Evolutionary conservation across 2,113 vertebrate species (phyloP).

Genomic region (Falco punctatus): DNA sequence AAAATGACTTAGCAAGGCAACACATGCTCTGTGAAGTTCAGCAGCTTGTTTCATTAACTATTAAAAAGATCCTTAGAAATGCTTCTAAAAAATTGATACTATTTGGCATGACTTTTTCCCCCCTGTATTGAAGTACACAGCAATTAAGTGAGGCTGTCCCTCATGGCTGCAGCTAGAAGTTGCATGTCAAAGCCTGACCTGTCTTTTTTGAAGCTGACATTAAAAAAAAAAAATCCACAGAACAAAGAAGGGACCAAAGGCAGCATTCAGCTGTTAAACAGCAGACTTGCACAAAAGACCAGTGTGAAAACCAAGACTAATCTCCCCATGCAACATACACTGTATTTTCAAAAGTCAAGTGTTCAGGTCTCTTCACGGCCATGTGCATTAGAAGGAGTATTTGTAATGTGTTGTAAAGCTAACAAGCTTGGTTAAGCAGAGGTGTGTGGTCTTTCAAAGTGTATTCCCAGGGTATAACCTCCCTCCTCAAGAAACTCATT

Average conservation of each 20-base stretch:
- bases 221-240: neutral
- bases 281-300: slow-evolving; percentile 18
- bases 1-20: neutral
- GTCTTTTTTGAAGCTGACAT: neutral
- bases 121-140: neutral
- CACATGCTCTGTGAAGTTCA: neutral
- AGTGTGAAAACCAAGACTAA: slow-evolving; percentile 46
- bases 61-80: neutral
- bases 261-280: slow-evolving; percentile 38
- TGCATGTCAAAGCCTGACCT: slow-evolving; percentile 8
- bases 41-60: neutral
- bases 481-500: slow-evolving; percentile 79
- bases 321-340: slow-evolving; percentile 16
- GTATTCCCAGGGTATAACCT: slow-evolving; percentile 42
- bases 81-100: neutral
- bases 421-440: slow-evolving; percentile 69
- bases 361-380: slow-evolving; percentile 41
- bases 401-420: slow-evolving; percentile 64
- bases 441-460: slow-evolving; percentile 79
- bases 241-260: slow-evolving; percentile 5
- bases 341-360: slow-evolving; percentile 70
- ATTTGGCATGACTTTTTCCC: neutral
- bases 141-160: neutral
- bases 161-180: neutral
- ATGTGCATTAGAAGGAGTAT: slow-evolving; percentile 45